These are phyloP conservation scores for Ectropis grisescens DNA, from an alignment of 1,140 invertebrate genomes.

Conservation along the genomic window DNA sequence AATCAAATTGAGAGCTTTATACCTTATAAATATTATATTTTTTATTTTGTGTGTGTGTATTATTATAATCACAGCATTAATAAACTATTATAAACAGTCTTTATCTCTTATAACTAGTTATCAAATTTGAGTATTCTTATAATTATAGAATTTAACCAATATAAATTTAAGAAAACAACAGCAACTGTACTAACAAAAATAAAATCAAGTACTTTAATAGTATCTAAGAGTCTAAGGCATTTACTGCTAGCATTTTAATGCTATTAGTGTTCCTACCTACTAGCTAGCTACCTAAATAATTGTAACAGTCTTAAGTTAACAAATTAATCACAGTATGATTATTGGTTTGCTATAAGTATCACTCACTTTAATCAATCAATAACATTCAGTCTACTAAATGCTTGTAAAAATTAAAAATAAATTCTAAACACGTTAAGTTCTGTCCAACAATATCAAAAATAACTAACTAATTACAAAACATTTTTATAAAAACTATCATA, in stretches of 20 bases:
- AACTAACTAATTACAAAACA: slow-evolving; percentile 2
- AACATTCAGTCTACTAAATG: not conserved
- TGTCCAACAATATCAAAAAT: too few relatives aligned
- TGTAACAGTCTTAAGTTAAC: slow-evolving; percentile 4
- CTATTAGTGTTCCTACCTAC: slow-evolving; percentile 2
- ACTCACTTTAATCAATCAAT: slow-evolving; percentile 2
- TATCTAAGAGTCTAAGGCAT: too few relatives aligned
- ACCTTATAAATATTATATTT: too few relatives aligned
- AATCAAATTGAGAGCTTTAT: too few relatives aligned
- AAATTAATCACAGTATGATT: slow-evolving; percentile 3
- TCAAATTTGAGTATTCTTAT: slow-evolving; percentile 2
- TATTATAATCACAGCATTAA: too few relatives aligned
- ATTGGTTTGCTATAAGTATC: too few relatives aligned
- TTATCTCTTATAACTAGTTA: too few relatives aligned
- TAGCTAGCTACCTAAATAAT: too few relatives aligned
- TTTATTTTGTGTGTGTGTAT: too few relatives aligned
- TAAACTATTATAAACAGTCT: too few relatives aligned
- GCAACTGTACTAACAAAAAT: slow-evolving; percentile 1
- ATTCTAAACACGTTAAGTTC: too few relatives aligned
- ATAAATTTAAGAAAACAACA: slow-evolving; percentile 5
- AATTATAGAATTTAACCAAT: slow-evolving; percentile 3
- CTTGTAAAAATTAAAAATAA: slow-evolving; percentile 1
- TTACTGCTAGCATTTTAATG: slow-evolving; percentile 1
- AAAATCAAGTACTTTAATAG: slow-evolving; percentile 2
- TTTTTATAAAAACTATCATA: slow-evolving; percentile 14